Evolutionary conservation across 2,797 vertebrate species (phyloP).

Genomic region (Sebastes itinus): DNA sequence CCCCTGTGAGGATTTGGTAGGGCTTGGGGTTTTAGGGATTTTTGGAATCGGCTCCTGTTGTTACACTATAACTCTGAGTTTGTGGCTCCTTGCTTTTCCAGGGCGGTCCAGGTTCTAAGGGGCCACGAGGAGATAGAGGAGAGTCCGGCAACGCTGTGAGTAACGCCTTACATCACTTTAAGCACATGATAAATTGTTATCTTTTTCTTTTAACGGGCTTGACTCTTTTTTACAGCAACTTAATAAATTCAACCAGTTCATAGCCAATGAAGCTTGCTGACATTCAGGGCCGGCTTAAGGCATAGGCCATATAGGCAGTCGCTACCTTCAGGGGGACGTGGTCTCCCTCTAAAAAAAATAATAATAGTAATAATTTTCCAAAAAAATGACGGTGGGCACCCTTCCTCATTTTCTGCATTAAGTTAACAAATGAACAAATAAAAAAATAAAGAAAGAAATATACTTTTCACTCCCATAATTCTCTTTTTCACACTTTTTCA

Average conservation of each 20-base stretch:
- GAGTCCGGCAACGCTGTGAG: slow-evolving; percentile 89
- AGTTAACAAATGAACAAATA: no score
- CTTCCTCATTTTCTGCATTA: no score
- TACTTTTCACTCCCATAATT: no score
- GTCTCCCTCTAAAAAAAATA: no score
- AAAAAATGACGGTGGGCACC: no score
- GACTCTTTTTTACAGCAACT: background rate
- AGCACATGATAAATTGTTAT: background rate
- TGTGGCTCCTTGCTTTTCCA: slow-evolving; percentile 69
- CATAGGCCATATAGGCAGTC: no score
- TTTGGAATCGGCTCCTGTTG: slow-evolving; percentile 62
- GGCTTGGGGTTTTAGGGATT: slow-evolving; percentile 62
- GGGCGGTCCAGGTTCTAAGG: slow-evolving; percentile 94
- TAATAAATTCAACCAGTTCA: background rate
- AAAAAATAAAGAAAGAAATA: no score
- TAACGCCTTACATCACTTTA: slow-evolving; percentile 43
- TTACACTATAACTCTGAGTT: slow-evolving; percentile 47
- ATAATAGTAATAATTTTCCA: no score
- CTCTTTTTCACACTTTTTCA: no score
- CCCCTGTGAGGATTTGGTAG: slow-evolving; percentile 48
- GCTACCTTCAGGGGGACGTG: no score
- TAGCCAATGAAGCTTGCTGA: background rate
- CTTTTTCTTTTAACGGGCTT: background rate
- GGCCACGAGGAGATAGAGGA: slow-evolving; percentile 95
- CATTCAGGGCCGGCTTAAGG: background rate